Evolutionary conservation across 1,140 invertebrate genomes (phyloP).

Genomic region (Euura saliciscinereae): DNA sequence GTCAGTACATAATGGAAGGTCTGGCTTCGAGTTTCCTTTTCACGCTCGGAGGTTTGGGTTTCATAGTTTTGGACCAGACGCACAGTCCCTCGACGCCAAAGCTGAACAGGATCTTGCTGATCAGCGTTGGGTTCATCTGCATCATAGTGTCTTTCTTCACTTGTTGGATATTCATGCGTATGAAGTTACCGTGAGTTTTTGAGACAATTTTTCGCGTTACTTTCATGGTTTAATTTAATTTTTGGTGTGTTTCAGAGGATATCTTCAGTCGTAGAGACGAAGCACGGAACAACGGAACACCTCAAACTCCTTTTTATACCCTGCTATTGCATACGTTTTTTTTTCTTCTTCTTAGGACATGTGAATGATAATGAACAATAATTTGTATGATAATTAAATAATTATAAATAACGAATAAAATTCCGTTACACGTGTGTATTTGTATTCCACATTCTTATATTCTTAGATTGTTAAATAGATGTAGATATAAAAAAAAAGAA

Average conservation of each 20-base stretch:
- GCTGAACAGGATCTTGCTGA: conserved; percentile 89
- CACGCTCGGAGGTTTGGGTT: conserved; percentile 93
- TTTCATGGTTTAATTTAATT: conserved; percentile 11
- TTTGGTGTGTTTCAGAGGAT: conserved; percentile 52
- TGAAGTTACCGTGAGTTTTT: conserved; percentile 88
- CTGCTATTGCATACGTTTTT: no score
- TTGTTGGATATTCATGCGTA: conserved; percentile 98
- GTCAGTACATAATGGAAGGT: conserved; percentile 99
- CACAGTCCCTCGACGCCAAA: conserved; percentile 91
- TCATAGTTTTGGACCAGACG: conserved; percentile 94
- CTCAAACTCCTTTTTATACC: neutral
- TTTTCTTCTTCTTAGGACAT: neutral
- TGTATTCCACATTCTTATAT: no score
- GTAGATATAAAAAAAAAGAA: no score
- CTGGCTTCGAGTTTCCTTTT: conserved; percentile 96
- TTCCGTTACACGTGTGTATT: neutral
- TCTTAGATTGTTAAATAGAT: no score
- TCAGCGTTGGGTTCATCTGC: conserved; percentile 91
- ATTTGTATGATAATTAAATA: neutral
- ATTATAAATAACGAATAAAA: neutral
- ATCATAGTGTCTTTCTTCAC: conserved; percentile 94
- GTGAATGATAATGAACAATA: no score
- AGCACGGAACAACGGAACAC: neutral
- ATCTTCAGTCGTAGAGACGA: conserved; percentile 51
- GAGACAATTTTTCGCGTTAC: no score